Base-by-base conservation (phyloP, 1,140 invertebrate genomes). In the Cydia fagiglandana region DNA sequence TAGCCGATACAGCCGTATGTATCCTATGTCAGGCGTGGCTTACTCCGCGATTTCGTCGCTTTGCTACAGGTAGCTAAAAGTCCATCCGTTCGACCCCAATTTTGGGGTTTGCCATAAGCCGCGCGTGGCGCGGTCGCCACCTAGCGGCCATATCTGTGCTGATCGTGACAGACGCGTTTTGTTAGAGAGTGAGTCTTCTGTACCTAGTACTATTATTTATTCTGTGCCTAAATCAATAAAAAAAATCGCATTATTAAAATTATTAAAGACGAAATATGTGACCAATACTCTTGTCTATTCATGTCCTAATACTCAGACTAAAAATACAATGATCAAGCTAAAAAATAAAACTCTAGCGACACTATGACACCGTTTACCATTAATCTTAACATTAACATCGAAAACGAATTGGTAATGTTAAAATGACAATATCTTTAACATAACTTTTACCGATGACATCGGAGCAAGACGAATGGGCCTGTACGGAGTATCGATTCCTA, bases 321-420 rank as follows among this genome's bases (percentile, higher is more conserved):
- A 56, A 56, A 56, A 20, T 56, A 56, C 53, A 56, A 56, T 56
- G n/a, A 17, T 56, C 9, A 1, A 53, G 50, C 50, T 56, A n/a
- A 0, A 20, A 56, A 56, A 56, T 9, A 56, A 56, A 56, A 56
- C 6, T 56, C 53, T 7, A 56, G 53, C 15, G 15, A 24, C 56
- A 24, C 20, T 24, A n/a, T 56, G 20, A 24, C 20, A 61, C 56
- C 20, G 6, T 20, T 61, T 12, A 61, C 17, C 20, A 61, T 61
- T 61, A 61, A 61, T 61, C 56, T 61, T 24, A 24, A 24, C 17
- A 0, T 24, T 24, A 41, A 70, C 66, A 70, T 38, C 15, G 15
- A 70, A 70, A 70, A 70, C 66, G 34, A 70, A 70, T 70, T 70
- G 66, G 45, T 70, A 70, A 70, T 41, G 66, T 38, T 70, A 66